Evolutionary conservation across 2,113 vertebrate genomes (phyloP).

Genomic region (Ciconia stormi): DNA sequence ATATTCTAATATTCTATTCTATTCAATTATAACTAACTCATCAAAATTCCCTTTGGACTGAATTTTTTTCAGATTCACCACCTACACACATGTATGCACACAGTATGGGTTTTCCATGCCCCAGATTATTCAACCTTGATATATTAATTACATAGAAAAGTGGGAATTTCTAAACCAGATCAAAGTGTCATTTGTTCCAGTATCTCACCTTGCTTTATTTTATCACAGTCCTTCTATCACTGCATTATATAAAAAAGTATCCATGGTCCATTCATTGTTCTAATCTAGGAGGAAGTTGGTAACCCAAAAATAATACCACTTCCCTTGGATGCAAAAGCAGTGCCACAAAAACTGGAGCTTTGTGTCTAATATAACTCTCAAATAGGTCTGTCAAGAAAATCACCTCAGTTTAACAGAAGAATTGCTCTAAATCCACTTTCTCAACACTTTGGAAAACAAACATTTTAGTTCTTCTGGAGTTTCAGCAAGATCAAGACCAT

Average conservation of each 20-base stretch:
- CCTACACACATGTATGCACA: not conserved
- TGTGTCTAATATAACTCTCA: not conserved
- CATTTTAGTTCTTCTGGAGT: not conserved
- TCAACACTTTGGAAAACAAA: conserved; percentile 11
- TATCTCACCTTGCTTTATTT: not conserved
- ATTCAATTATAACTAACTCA: not conserved
- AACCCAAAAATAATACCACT: not conserved
- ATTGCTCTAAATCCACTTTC: not conserved
- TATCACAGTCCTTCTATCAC: not conserved
- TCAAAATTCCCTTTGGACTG: not conserved
- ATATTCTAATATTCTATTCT: too few species aligned
- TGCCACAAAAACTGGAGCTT: not conserved
- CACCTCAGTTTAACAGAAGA: not conserved
- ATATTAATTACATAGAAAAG: not conserved
- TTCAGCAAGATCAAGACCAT: conserved; percentile 57
- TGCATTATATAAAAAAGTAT: not conserved
- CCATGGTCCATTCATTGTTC: not conserved
- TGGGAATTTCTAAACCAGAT: not conserved
- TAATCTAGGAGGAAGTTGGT: not conserved
- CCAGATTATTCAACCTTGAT: not conserved
- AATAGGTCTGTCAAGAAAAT: not conserved
- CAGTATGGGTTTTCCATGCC: not conserved
- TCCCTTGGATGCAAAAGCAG: not conserved
- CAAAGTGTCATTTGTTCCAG: not conserved
- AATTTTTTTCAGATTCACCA: not conserved